Conservation (phyloP, 2,113 vertebrate genomes). For the Naja naja region DNA sequence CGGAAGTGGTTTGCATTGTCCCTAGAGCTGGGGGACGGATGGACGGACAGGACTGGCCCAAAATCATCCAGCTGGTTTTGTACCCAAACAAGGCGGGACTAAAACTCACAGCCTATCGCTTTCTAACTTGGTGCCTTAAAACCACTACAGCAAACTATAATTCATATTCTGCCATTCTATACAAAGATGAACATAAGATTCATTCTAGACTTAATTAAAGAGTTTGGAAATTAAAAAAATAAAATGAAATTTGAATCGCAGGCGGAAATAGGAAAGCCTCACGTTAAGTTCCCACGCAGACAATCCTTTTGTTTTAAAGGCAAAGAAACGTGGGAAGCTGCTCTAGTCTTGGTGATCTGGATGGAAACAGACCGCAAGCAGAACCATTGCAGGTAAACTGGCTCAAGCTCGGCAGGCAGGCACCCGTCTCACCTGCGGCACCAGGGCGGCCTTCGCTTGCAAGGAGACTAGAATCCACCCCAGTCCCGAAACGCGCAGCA, state of each 20-base stretch:
- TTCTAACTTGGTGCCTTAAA: not conserved
- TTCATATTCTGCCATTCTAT: not conserved
- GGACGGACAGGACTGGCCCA: not conserved
- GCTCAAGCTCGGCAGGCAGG: not conserved
- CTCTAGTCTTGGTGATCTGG: not conserved
- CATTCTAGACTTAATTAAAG: not conserved
- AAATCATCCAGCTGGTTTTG: not conserved
- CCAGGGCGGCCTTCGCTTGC: no score
- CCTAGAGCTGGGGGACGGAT: not conserved
- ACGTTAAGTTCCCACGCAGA: not conserved
- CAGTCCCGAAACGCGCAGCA: not conserved
- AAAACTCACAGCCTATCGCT: not conserved
- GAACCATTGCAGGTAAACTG: not conserved
- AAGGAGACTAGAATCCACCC: not conserved
- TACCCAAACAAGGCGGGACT: not conserved
- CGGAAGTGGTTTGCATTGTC: not conserved
- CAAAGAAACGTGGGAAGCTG: not conserved
- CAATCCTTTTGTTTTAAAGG: not conserved
- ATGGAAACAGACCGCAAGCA: not conserved
- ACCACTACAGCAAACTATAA: not conserved
- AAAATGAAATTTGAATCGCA: not conserved
- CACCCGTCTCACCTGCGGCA: not conserved
- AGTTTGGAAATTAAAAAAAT: not conserved
- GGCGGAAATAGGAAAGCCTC: not conserved
- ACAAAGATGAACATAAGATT: not conserved